phyloP scores from a whole-genome alignment of 1,140 invertebrate genomes.

The Leguminivora glycinivorella region DNA sequence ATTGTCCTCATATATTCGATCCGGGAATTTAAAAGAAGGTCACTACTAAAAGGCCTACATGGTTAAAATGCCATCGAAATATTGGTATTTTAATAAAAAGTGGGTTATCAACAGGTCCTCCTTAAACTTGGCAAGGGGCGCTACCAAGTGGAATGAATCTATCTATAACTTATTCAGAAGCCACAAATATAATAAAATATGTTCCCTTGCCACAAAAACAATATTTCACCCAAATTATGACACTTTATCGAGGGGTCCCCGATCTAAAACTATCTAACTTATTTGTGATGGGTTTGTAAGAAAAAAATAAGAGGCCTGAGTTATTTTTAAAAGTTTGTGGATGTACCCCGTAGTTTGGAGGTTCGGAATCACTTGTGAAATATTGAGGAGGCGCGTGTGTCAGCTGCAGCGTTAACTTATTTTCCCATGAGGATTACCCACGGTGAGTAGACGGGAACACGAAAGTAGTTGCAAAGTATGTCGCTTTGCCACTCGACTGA shows the following conservation, averaged over 20 bases:
- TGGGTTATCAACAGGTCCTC: slow-evolving; percentile 35
- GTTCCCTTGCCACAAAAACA: slow-evolving; percentile 53
- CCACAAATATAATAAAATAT: slow-evolving; percentile 59
- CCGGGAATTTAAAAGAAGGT: no score
- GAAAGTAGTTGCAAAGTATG: slow-evolving; percentile 23
- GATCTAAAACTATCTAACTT: slow-evolving; percentile 66
- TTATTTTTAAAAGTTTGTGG: slow-evolving; percentile 59
- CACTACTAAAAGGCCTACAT: no score
- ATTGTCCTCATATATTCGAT: no score
- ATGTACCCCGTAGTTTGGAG: slow-evolving; percentile 47
- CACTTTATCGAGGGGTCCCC: slow-evolving; percentile 65
- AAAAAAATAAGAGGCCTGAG: slow-evolving; percentile 52
- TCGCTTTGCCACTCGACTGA: slow-evolving; percentile 15
- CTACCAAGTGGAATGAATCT: slow-evolving; percentile 35
- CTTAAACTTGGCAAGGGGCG: slow-evolving; percentile 18
- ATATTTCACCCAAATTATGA: slow-evolving; percentile 68
- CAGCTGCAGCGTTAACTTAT: slow-evolving; percentile 47
- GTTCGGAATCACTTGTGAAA: slow-evolving; percentile 53
- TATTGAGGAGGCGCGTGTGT: slow-evolving; percentile 40
- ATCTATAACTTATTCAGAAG: slow-evolving; percentile 47
- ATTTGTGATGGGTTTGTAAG: slow-evolving; percentile 51
- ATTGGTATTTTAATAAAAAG: not conserved
- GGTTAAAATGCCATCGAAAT: no score
- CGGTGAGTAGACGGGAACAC: slow-evolving; percentile 25
- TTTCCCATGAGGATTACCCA: slow-evolving; percentile 45